Evolutionary conservation across 1,140 invertebrate species (phyloP).

Genomic region (Scaptomyza pallida): DNA sequence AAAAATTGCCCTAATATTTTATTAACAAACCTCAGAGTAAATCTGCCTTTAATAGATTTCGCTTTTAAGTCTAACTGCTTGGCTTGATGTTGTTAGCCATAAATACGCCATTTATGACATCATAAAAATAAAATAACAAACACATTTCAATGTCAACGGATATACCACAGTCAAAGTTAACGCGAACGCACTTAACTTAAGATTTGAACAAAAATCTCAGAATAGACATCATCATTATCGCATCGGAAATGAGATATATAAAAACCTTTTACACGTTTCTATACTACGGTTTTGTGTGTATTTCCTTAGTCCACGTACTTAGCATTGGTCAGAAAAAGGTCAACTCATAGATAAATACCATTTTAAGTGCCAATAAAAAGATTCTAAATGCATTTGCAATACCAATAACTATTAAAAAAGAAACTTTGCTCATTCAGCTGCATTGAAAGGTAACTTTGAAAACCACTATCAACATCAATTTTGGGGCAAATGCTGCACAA

Average conservation of each 20-base stretch:
- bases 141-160: neutral
- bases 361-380: constrained; percentile 16
- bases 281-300: no score
- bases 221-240: neutral
- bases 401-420: constrained; percentile 13
- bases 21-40: neutral
- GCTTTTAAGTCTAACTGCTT: neutral
- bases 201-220: neutral
- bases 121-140: neutral
- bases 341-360: neutral
- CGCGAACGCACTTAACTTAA: neutral
- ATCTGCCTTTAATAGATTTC: neutral
- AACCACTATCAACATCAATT: neutral
- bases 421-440: constrained; percentile 22
- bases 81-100: neutral
- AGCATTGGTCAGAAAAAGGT: neutral
- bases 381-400: constrained; percentile 16
- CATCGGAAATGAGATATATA: neutral
- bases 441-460: neutral
- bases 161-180: no score
- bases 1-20: neutral
- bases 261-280: no score
- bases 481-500: neutral
- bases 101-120: neutral
- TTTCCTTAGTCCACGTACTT: neutral